These are phyloP conservation scores for Megalops atlanticus DNA, from an alignment of 2,113 vertebrate genomes.

Conservation along the genomic window DNA sequence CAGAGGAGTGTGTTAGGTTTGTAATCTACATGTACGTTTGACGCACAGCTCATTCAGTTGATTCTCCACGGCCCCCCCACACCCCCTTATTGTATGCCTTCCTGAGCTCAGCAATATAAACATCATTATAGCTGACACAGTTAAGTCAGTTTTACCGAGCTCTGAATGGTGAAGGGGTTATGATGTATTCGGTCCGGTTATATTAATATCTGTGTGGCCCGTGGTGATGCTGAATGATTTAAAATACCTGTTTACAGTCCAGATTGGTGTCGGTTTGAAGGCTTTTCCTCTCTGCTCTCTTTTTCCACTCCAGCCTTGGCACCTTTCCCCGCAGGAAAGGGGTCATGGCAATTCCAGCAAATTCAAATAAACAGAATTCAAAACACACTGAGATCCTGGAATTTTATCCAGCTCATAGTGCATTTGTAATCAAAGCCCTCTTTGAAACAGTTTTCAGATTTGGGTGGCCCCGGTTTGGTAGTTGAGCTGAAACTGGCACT, in stretches of 20 bases:
- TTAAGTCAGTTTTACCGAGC: background rate
- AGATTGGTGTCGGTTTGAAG: constrained; percentile 10
- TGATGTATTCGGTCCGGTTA: background rate
- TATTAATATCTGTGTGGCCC: background rate
- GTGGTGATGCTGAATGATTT: background rate
- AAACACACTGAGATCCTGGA: background rate
- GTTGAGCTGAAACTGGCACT: too few relatives aligned
- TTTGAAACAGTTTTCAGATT: background rate
- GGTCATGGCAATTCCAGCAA: too few relatives aligned
- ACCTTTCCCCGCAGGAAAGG: too few relatives aligned
- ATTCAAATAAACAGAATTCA: background rate
- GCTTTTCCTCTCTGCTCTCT: too few relatives aligned
- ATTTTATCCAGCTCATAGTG: background rate
- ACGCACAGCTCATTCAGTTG: background rate
- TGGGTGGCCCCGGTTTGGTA: too few relatives aligned
- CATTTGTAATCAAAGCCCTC: background rate
- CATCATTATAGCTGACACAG: background rate
- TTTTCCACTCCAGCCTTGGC: too few relatives aligned
- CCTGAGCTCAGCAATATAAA: background rate
- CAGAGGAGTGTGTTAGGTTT: background rate
- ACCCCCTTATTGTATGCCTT: background rate
- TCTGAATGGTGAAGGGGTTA: background rate
- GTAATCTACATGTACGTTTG: constrained; percentile 5
- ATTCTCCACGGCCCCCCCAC: too few relatives aligned
- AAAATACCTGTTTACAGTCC: background rate